Evolutionary conservation across 2,888 invertebrate genomes (phyloP).

Genomic region (Callosobruchus maculatus): DNA sequence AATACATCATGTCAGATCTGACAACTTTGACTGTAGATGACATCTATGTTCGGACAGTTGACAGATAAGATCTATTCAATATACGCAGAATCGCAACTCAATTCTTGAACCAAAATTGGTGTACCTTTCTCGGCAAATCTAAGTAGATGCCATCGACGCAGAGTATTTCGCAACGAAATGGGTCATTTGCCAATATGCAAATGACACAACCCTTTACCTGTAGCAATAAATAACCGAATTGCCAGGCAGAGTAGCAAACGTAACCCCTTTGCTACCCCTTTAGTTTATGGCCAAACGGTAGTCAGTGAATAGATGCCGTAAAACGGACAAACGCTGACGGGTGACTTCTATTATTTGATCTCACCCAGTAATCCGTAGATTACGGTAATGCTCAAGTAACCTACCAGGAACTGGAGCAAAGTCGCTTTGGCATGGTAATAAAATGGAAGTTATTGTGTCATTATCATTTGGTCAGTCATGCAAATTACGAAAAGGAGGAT

Average conservation of each 20-base stretch:
- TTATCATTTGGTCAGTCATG: not conserved
- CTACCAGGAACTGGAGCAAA: not conserved
- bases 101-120: not conserved
- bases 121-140: not conserved
- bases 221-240: not conserved
- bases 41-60: too few species aligned
- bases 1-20: too few species aligned
- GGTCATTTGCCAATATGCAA: not conserved
- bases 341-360: not conserved
- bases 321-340: not conserved
- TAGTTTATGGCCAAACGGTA: not conserved
- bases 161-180: not conserved
- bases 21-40: too few species aligned
- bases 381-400: not conserved
- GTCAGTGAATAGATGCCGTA: not conserved
- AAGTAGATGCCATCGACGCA: not conserved
- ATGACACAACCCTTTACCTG: not conserved
- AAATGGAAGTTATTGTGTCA: slow-evolving; percentile 3
- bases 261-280: not conserved
- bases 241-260: not conserved
- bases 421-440: not conserved
- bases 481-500: not conserved
- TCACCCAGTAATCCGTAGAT: not conserved
- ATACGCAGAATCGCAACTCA: too few species aligned
- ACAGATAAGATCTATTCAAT: too few species aligned